Evolutionary conservation across 2,797 vertebrate genomes (phyloP).

Genomic region (Sus cebifrons): DNA sequence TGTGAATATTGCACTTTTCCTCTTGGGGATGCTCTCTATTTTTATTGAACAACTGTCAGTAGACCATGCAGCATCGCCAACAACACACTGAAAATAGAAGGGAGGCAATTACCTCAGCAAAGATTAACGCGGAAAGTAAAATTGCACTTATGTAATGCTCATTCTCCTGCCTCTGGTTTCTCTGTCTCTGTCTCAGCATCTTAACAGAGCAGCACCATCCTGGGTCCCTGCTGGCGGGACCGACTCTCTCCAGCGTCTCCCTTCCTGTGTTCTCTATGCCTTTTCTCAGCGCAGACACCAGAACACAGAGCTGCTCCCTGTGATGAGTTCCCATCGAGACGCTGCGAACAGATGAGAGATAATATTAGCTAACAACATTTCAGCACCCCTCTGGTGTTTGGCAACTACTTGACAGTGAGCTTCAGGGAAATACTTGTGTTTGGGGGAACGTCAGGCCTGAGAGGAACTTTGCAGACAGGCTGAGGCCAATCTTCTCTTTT

Average conservation of each 20-base stretch:
- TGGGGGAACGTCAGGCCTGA: not conserved
- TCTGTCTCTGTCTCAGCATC: not conserved
- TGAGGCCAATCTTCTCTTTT: constrained; percentile 6
- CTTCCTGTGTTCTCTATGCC: not conserved
- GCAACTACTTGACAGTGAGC: constrained; percentile 67
- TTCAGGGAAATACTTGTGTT: constrained; percentile 36
- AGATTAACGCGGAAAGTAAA: constrained; percentile 74
- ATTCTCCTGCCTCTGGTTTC: not conserved
- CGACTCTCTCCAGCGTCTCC: not conserved
- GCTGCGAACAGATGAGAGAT: constrained; percentile 66
- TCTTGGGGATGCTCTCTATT: constrained; percentile 69
- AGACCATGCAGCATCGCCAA: constrained; percentile 72
- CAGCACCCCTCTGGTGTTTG: constrained; percentile 60
- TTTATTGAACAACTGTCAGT: constrained; percentile 82
- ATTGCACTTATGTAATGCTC: constrained; percentile 79
- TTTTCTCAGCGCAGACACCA: constrained; percentile 8
- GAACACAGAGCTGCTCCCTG: not conserved
- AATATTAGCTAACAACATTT: constrained; percentile 73
- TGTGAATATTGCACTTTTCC: constrained; percentile 43
- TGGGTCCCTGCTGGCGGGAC: no score
- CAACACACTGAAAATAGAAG: constrained; percentile 80
- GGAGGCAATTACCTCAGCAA: constrained; percentile 76
- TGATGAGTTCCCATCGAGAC: constrained; percentile 5
- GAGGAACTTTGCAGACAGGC: constrained; percentile 1
- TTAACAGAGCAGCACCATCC: not conserved